Evolutionary conservation across 2,888 invertebrate genomes (phyloP).

Genomic region (Spilarctia lutea): DNA sequence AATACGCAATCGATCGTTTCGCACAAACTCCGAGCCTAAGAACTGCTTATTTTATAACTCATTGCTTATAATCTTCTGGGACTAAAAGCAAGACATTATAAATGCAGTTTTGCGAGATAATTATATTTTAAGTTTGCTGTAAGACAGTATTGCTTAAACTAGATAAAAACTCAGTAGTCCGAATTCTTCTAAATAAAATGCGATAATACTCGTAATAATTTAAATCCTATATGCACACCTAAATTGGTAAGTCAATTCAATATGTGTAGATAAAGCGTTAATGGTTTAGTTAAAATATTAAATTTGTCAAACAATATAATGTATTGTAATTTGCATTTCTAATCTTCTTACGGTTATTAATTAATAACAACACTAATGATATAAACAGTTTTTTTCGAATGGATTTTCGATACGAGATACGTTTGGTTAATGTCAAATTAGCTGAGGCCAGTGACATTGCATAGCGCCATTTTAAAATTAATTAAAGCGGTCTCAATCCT

Average conservation of each 20-base stretch:
- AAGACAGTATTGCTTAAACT: background rate
- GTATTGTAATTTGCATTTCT: conserved; percentile 8
- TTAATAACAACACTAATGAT: conserved; percentile 19
- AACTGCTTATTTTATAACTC: background rate
- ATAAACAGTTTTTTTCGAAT: conserved; percentile 22
- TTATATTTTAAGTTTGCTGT: background rate
- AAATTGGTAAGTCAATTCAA: background rate
- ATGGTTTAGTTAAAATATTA: conserved; percentile 2
- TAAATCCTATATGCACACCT: background rate
- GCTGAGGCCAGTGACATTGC: conserved; percentile 78
- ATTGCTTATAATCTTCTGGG: background rate
- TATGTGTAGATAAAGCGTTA: background rate
- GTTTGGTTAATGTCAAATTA: conserved; percentile 46
- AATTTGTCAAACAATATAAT: background rate
- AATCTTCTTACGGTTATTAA: conserved; percentile 19
- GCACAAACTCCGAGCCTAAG: background rate
- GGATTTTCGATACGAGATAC: conserved; percentile 27
- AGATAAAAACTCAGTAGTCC: background rate
- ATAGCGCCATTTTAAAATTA: conserved; percentile 76
- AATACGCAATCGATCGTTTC: background rate
- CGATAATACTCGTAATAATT: background rate
- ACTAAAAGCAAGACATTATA: background rate
- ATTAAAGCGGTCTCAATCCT: conserved; percentile 82
- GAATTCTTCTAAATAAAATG: background rate
- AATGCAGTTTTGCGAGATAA: background rate